Conservation (phyloP, 2,888 invertebrate species). For the Heliconius hortense region DNA sequence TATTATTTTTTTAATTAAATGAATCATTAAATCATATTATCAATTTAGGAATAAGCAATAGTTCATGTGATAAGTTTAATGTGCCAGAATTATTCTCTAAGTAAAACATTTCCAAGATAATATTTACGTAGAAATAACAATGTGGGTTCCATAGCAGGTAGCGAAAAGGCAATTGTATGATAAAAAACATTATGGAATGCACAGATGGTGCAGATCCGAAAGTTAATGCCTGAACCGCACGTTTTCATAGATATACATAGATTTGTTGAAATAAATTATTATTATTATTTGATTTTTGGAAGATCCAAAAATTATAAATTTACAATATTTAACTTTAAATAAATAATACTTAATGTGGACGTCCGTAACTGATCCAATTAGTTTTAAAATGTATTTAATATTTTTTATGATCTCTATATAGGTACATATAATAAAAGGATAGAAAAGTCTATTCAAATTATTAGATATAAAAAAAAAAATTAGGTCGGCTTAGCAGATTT, state of each 20-base stretch:
- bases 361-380: too few species aligned
- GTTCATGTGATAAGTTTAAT: slow-evolving; percentile 10
- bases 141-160: slow-evolving; percentile 71
- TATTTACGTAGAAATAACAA: slow-evolving; percentile 55
- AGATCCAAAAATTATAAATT: too few species aligned
- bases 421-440: too few species aligned
- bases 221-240: slow-evolving; percentile 55
- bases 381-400: too few species aligned
- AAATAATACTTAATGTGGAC: too few species aligned
- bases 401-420: too few species aligned
- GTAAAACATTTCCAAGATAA: slow-evolving; percentile 35
- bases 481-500: too few species aligned
- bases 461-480: too few species aligned
- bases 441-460: too few species aligned
- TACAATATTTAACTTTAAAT: too few species aligned
- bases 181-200: slow-evolving; percentile 72
- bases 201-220: slow-evolving; percentile 76
- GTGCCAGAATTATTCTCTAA: slow-evolving; percentile 6
- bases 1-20: not conserved
- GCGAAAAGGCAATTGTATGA: slow-evolving; percentile 63
- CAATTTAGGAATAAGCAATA: not conserved
- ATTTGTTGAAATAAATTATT: slow-evolving; percentile 3
- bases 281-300: not conserved
- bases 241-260: slow-evolving; percentile 22
- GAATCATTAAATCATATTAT: not conserved